Evolutionary conservation across 2,797 vertebrate genomes (phyloP).

Genomic region (Enteromius anoplus): DNA sequence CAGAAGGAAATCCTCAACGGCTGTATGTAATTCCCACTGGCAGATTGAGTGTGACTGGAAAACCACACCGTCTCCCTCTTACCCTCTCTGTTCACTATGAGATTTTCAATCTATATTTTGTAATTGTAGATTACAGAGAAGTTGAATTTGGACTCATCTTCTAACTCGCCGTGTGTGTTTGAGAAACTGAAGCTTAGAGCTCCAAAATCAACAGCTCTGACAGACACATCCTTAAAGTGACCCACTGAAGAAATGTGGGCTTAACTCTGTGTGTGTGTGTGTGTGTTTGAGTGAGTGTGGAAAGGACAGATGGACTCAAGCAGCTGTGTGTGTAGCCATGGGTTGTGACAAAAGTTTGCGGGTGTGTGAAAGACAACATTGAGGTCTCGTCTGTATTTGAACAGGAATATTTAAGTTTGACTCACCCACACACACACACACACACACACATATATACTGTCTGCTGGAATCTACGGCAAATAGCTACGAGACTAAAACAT

Average conservation of each 20-base stretch:
- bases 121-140: slow-evolving; percentile 28
- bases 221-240: slow-evolving; percentile 44
- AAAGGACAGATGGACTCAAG: slow-evolving; percentile 80
- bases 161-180: slow-evolving; percentile 26
- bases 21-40: slow-evolving; percentile 56
- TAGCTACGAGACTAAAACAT: slow-evolving; percentile 59
- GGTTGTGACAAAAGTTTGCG: slow-evolving; percentile 79
- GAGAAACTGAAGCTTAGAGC: slow-evolving; percentile 23
- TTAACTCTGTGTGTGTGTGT: slow-evolving; percentile 42
- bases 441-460: slow-evolving; percentile 40
- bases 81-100: slow-evolving; percentile 10
- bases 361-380: slow-evolving; percentile 85
- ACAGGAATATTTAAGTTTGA: slow-evolving; percentile 80
- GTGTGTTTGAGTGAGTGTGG: slow-evolving; percentile 45
- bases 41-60: slow-evolving; percentile 52
- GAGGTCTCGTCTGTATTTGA: slow-evolving; percentile 81
- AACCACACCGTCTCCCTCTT: slow-evolving; percentile 43
- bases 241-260: slow-evolving; percentile 30
- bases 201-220: slow-evolving; percentile 41
- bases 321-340: slow-evolving; percentile 82
- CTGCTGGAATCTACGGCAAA: slow-evolving; percentile 60
- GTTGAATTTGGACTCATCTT: slow-evolving; percentile 5
- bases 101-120: slow-evolving; percentile 34
- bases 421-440: slow-evolving; percentile 46
- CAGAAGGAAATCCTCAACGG: slow-evolving; percentile 56